Base-by-base conservation (phyloP, 2,113 vertebrate genomes). In the Aegithalos caudatus region DNA sequence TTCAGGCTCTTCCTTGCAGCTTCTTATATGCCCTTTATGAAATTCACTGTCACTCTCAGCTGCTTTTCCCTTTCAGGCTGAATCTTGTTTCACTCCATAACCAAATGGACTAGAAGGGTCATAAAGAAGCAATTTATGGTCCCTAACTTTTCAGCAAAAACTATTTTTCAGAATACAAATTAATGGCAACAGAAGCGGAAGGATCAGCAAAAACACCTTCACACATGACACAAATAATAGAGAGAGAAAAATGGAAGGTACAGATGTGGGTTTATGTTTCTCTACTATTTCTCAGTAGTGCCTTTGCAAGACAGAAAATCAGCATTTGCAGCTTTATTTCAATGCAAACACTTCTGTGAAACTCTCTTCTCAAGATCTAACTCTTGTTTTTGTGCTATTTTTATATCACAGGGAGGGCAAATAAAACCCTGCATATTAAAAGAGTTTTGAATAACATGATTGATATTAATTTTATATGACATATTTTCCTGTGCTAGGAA, bases 121-220 rank as follows among this genome's bases (percentile, higher is more conserved):
- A 91, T 88, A 81, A 95, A 94, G 38, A 93, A 84, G n/a, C 78
- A 87, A 91, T 92, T 87, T 94, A 83, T 56, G 35, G 61, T 28
- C 90, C 51, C 88, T 81, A 95, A 83, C 67, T 96, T 95, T 94
- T 53, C 64, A 92, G 78, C 54, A 95, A 95, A 96, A 94, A 66
- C 54, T 92, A 40, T 95, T 97, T 95, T 81, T 93, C 72, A 90
- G 90, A 81, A 84, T 82, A 53, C 92, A 88, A 89, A 87, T 95
- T 76, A 93, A 92, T 31, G 37, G 40, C 44, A 88, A 86, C 67
- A 82, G 78, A 88, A 93, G 67, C 0, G 0, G 61, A 93, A 94
- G 21, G 31, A 87, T 90, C 47, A 81, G 76, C 69, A 82, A 81
- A 87, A 81, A 82, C 35, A 76, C 62, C 56, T 88, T 91, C 4